A percentile compares a stretch with the other conserved stretches of the same genome.
These are phyloP conservation scores for Radopholus similis DNA, from an alignment of 1,140 invertebrate genomes.

Conservation along the genomic window DNA sequence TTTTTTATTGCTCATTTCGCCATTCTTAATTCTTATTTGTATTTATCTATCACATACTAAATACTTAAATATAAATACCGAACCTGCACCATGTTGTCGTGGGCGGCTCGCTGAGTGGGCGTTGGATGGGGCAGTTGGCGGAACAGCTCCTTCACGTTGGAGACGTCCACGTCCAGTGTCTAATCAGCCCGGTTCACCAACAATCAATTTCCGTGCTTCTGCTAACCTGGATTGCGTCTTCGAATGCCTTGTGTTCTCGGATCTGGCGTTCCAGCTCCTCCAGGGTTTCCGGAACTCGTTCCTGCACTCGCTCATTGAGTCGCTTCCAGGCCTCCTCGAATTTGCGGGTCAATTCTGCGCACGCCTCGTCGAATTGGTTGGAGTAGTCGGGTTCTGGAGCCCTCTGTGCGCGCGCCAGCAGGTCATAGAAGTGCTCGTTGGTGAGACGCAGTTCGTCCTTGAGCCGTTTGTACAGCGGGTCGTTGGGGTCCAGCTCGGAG, in stretches of 20 bases:
- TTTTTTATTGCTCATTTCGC: no score
- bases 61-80: no score
- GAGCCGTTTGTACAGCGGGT: conserved; percentile 80
- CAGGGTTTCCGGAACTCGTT: conserved; percentile 76
- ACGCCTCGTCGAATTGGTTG: conserved; percentile 78
- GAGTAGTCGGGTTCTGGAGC: conserved; percentile 76
- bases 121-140: conserved; percentile 69
- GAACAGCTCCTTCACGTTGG: conserved; percentile 62
- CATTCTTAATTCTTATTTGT: no score
- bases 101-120: conserved; percentile 79
- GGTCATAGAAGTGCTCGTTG: conserved; percentile 87
- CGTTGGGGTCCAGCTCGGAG: conserved; percentile 83
- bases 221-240: conserved; percentile 61
- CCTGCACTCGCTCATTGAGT: conserved; percentile 74
- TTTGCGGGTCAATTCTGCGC: conserved; percentile 73
- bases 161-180: conserved; percentile 73
- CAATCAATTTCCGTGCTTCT: background rate
- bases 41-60: no score
- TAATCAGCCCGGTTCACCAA: background rate
- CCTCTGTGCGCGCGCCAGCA: conserved; percentile 72
- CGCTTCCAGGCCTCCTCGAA: conserved; percentile 80
- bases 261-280: conserved; percentile 80
- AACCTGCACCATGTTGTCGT: conserved; percentile 76
- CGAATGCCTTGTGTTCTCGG: conserved; percentile 74
- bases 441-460: conserved; percentile 89